Conservation (phyloP, 2,888 invertebrate species). For the Desoria tigrina region DNA sequence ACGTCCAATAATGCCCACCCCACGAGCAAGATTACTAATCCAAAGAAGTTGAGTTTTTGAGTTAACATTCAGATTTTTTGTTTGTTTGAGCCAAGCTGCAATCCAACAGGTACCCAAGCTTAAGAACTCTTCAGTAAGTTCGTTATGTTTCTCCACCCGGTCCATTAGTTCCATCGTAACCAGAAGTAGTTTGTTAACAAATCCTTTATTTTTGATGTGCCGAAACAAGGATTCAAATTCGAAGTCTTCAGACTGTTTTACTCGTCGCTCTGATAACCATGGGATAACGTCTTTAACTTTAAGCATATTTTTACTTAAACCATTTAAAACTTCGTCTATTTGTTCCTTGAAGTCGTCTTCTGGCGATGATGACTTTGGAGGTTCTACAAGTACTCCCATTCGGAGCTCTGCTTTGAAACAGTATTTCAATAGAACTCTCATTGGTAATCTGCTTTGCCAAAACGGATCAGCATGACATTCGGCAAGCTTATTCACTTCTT, state of each 20-base stretch:
- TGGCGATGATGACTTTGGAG: not conserved
- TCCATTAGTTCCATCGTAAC: conserved; percentile 37
- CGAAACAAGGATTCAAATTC: conserved; percentile 45
- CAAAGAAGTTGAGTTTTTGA: conserved; percentile 38
- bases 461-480: conserved; percentile 18
- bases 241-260: conserved; percentile 26
- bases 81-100: conserved; percentile 46
- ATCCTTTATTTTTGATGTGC: conserved; percentile 27
- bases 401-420: conserved; percentile 36
- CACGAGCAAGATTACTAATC: conserved; percentile 39
- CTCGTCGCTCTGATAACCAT: conserved; percentile 32
- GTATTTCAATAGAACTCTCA: conserved; percentile 29
- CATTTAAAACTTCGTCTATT: conserved; percentile 30
- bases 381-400: not conserved
- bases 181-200: conserved; percentile 30
- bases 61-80: conserved; percentile 31
- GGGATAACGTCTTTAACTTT: conserved; percentile 16
- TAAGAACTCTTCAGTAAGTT: conserved; percentile 33
- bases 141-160: conserved; percentile 20
- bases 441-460: conserved; percentile 27
- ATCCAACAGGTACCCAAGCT: conserved; percentile 48
- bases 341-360: conserved; percentile 26
- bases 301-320: conserved; percentile 10
- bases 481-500: conserved; percentile 13
- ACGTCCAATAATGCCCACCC: conserved; percentile 30